These are phyloP conservation scores for Podilymbus podiceps DNA, from an alignment of 2,113 vertebrate species.

Conservation along the genomic window DNA sequence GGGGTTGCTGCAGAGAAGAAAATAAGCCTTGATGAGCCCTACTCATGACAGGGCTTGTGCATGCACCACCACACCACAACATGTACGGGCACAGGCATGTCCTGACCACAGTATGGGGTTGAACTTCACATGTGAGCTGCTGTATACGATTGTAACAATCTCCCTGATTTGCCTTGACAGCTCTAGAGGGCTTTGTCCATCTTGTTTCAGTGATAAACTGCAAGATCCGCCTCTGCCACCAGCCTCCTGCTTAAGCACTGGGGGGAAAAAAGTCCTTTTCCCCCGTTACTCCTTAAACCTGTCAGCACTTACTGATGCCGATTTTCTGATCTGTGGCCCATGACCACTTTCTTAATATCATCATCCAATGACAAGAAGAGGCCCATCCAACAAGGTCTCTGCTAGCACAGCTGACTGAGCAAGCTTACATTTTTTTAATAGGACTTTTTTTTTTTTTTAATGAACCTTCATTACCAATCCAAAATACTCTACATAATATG, in stretches of 20 bases:
- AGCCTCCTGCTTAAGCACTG: not conserved
- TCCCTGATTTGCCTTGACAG: not conserved
- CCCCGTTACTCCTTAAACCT: not conserved
- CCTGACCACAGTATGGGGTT: not conserved
- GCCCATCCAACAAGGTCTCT: not conserved
- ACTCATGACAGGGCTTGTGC: not conserved
- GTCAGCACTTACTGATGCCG: not conserved
- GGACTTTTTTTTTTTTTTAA: not conserved
- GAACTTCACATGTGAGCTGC: not conserved
- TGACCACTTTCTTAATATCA: not conserved
- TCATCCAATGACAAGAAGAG: not conserved
- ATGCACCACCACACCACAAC: not conserved
- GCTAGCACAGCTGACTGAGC: not conserved
- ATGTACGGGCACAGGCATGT: accelerated
- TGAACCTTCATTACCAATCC: not conserved
- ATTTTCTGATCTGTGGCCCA: not conserved
- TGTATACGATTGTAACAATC: not conserved
- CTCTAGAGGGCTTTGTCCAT: not conserved
- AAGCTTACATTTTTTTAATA: not conserved
- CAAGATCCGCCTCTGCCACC: not conserved
- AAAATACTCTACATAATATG: not conserved
- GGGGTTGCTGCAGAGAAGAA: constrained; percentile 52
- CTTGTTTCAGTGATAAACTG: not conserved
- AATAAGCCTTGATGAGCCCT: not conserved
- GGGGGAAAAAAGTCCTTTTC: not conserved